Base-by-base conservation (phyloP, 2,888 invertebrate genomes). In the Zonitis immaculata region DNA sequence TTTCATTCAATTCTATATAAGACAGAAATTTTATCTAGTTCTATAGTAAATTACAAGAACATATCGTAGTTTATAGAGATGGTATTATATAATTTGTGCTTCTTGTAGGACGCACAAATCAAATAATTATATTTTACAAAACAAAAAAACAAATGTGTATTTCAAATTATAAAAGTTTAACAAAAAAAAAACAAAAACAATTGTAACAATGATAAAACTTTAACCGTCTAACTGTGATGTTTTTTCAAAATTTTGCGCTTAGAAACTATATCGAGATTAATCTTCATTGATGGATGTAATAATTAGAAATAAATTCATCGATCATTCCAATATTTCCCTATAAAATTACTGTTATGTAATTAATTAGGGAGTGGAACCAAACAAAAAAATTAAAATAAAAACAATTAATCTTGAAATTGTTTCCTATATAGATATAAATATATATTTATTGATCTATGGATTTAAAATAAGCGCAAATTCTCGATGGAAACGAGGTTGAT, bases 141-240 rank as follows among this genome's bases (percentile, higher is more conserved):
- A 52, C 57, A 59, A 56, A 54, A 42, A 61, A 57, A 62, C 58
- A 57, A 48, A 66, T 61, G 16, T 35, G 35, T 35, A 60, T 67
- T 68, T 67, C 63, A 67, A 66, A 56, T 3, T 3, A 18, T 18
- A 1, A 16, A 18, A 16, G 11, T 9, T 6, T 12, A 12, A n/a
- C n/a, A 30, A 35, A 16, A 16, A 35, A 35, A 16, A 16, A 7
- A 3, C 7, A 18, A 35, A 18, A 35, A 35, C 9, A 18, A 14
- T 7, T 16, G 35, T 16, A 8, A 58, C 61, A n/a, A n/a, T n/a
- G n/a, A n/a, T n/a, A n/a, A n/a, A n/a, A n/a, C 58, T 69, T 71
- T 69, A 64, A 71, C 69, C 71, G 70, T 74, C 73, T 74, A 72
- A 71, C 74, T 74, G 74, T 75, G 74, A 75, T 74, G 72, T 64